Base-by-base conservation (phyloP, 2,888 invertebrate genomes). In the Drosophila neonasuta region DNA sequence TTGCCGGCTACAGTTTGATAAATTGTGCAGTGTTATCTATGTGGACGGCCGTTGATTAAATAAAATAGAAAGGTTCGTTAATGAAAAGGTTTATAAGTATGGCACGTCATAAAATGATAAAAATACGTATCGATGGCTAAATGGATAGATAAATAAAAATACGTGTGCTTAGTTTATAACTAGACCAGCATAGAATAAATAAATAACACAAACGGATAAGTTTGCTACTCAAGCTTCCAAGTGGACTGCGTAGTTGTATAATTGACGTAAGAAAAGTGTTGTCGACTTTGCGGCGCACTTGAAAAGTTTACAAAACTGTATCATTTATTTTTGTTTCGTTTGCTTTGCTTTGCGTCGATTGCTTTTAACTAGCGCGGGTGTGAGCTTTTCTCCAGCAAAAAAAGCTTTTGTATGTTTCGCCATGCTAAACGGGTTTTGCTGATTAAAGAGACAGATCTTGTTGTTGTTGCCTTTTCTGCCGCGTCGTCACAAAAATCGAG, bases 351-450 rank as follows among this genome's bases (percentile, higher is more conserved):
- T 4, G 30, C 32, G 20, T 6, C 32, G 34, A 20, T 50, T 59
- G 46, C 17, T n/a, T 15, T 52, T 42, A 13, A 46, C 15, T 30
- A 54, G 15, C 24, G 34, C 15, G 29, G 11, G 17, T 44, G 29
- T 30, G 41, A 82, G 87, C 86, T 82, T 87, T 80, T 87, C 86
- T 87, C 86, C 87, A 85, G 86, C 24, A 1, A n/a, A 15, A 55
- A 73, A 74, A 74, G 73, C 73, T 73, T 49, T 11, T 9, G 17
- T 32, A 30, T 64, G 76, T 52, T 70, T 49, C 29, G 46, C 41
- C 7, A 13, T 15, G 60, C 30, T 63, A 79, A 80, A 80, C 80
- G 69, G 73, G 80, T 80, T 80, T 74, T 20, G 74, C 68, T 66
- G 55, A 54, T 59, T 64, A 78, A 74, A 74, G 66, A 68, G 74